phyloP scores from a whole-genome alignment of 2,113 vertebrate genomes.

The Theristicus caerulescens region DNA sequence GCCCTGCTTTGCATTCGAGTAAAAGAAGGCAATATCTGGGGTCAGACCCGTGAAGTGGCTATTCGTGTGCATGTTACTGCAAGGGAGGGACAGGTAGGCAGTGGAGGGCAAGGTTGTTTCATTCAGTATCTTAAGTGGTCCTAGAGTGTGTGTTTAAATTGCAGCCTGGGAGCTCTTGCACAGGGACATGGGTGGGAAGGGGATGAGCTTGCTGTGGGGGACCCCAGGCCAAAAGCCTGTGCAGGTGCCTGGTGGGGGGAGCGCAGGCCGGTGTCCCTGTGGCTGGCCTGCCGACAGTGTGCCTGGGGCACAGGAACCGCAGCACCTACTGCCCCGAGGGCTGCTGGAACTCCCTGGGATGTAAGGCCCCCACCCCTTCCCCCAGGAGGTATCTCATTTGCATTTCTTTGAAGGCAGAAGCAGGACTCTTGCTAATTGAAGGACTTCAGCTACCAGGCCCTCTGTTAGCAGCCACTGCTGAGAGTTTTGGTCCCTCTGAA shows the following conservation, averaged over 20 bases:
- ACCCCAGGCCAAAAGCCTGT: neutral
- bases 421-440: neutral
- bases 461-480: neutral
- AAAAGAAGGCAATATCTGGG: neutral
- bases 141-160: neutral
- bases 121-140: fast-evolving
- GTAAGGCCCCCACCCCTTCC: neutral
- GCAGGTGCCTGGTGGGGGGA: too few species aligned
- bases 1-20: neutral
- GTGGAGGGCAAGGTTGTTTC: neutral
- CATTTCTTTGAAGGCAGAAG: neutral
- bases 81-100: neutral
- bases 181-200: neutral
- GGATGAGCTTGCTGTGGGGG: too few species aligned
- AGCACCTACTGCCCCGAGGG: neutral
- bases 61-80: fast-evolving
- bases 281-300: neutral
- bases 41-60: neutral
- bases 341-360: neutral
- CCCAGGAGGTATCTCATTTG: neutral
- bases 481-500: neutral
- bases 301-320: neutral
- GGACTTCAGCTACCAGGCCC: neutral
- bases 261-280: fast-evolving
- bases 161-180: neutral